Evolutionary conservation across 2,113 vertebrate genomes (phyloP), one percentile per base, ranked within the genome.

Genomic region (Ptyas mucosa): DNA sequence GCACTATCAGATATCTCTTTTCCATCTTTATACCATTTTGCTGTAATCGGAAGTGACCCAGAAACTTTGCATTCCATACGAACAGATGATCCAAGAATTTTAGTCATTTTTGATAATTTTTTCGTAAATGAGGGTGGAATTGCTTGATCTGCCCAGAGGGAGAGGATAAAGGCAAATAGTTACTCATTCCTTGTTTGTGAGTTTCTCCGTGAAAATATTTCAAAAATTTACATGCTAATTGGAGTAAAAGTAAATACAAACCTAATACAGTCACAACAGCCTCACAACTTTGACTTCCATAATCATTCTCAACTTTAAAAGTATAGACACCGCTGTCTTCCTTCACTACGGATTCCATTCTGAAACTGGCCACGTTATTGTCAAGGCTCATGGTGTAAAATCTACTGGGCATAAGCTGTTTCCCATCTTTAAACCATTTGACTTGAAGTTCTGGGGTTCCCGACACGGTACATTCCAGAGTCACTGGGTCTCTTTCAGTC

Each of bases 381-480:
- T 98, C 98, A 97, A 99, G 99, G 94, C 96, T 98, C 96, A 99
- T 98, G 12, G 98, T 99, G 95, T 98, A 98, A 90, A 99, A 99
- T 97, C 99, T 98, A 95, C 98, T 99, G 94, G 99, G 98, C 87
- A 98, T 97, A 88, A 99, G 97, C 94, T 98, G 99, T 95, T 97
- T 99, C 89, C 98, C 98, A 0, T 98, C 98, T 97, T 99, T 99
- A 95, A 98, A 98, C 99, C 99, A 99, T 96, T 97, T 99, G 64
- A 99, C 98, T 96, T 97, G 98, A 93, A 99, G 98, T 95, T 99
- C 99, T 94, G 99, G 98, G n/a, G 99, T 99, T 88, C 99, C 99
- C 4, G 97, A 98, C 87, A 99, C 98, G 85, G 98, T 98, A 94
- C 99, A 99, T 91, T 99, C 98, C 97, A 99, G 97, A 96, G 98